Evolutionary conservation across 2,888 invertebrate genomes (phyloP), one percentile per base, ranked within the genome.

Genomic region (Eurois occulta): DNA sequence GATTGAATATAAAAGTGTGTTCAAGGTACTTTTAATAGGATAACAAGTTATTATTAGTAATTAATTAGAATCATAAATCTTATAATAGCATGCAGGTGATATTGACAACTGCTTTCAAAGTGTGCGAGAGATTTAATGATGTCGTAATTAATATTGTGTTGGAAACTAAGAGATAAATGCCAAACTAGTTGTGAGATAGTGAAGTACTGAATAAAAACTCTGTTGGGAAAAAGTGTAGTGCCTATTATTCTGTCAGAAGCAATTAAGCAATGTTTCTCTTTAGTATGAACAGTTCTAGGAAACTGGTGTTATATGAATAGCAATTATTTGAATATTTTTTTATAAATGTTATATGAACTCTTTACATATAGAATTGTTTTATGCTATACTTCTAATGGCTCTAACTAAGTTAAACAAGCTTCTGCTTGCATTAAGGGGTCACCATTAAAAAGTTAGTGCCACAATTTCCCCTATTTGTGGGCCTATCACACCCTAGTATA

Each of bases 51-150:
- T 78, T 81, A 67, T 60, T 78, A 69, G 72, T 62, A 46, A 75
- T 78, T 83, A 78, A 78, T 78, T 75, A 78, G 65, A 52, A 48
- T 86, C 62, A 55, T 84, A 78, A 84, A 86, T 83, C 78, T 78
- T 60, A 16, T 72, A 62, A 66, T 86, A 68, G 64, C 62, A 75
- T 60, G 58, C 68, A 75, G 68, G 66, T 75, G 62, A 58, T 55
- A 78, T 83, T 78, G 72, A 73, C 62, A 78, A 65, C 62, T 62
- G 41, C 55, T 69, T 62, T 62, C 13, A 69, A 65, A 70, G 38
- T 68, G 35, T 73, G 58, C 1, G 11, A 64, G 62, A 24, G 55
- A 58, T 43, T 75, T 70, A 64, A 84, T 75, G 48, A 66, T 81
- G 28, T 67, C 13, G 38, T 55, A 72, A 72, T 72, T 64, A 72